Conservation (phyloP, 2,113 vertebrate genomes). For the Burhinus oedicnemus region DNA sequence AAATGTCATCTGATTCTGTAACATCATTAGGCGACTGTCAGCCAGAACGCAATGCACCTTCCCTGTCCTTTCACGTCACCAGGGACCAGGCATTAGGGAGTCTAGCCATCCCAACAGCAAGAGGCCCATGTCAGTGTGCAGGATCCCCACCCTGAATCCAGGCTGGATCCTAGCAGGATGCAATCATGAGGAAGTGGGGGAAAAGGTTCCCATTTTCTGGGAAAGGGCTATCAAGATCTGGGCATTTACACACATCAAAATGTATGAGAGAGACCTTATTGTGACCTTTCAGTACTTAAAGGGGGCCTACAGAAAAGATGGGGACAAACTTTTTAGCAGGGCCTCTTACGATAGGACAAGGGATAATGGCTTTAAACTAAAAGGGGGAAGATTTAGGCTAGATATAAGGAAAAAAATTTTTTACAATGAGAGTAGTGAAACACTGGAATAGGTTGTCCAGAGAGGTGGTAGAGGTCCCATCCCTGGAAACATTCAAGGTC, state of each 20-base stretch:
- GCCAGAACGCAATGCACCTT: fast-evolving
- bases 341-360: background rate
- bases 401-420: background rate
- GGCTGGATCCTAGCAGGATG: background rate
- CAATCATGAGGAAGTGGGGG: background rate
- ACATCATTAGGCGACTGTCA: background rate
- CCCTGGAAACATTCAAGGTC: background rate
- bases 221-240: background rate
- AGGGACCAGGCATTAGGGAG: background rate
- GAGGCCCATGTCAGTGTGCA: background rate
- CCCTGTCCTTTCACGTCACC: background rate
- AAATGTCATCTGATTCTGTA: background rate
- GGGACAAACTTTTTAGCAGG: background rate
- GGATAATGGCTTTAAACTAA: background rate
- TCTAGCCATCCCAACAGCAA: background rate
- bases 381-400: background rate
- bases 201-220: background rate
- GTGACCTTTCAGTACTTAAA: background rate
- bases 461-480: background rate
- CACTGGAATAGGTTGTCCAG: background rate
- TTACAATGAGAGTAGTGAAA: background rate
- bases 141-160: background rate
- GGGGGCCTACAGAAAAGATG: background rate
- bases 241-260: background rate
- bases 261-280: fast-evolving